Percentiles rank a stretch among this genome's conserved stretches.
phyloP scores from a whole-genome alignment of 2,797 vertebrate species.

The Lemur catta region DNA sequence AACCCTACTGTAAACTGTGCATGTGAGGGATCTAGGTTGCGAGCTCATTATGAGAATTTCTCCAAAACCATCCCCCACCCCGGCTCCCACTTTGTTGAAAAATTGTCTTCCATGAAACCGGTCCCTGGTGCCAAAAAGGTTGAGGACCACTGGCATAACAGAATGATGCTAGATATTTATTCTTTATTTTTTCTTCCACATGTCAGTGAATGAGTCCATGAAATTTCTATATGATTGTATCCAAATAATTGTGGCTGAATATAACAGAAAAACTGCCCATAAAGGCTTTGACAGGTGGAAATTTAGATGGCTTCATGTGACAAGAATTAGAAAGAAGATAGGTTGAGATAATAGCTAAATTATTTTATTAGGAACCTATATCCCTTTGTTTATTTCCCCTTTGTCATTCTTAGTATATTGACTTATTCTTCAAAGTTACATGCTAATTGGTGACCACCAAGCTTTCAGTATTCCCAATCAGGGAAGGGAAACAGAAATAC shows the following conservation, averaged over 20 bases:
- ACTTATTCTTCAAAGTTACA: background rate
- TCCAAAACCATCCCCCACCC: too few species aligned
- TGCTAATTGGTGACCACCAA: background rate
- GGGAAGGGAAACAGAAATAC: background rate
- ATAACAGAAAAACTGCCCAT: background rate
- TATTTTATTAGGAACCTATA: background rate
- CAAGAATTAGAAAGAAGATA: background rate
- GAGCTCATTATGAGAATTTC: too few species aligned
- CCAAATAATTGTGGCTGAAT: background rate
- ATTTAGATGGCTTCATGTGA: background rate
- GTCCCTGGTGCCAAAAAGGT: too few species aligned
- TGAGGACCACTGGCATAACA: too few species aligned
- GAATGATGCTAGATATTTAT: background rate
- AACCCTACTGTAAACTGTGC: too few species aligned
- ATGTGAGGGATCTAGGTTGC: too few species aligned
- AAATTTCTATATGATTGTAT: background rate
- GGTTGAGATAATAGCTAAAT: background rate
- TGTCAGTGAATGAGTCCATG: background rate
- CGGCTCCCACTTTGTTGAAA: too few species aligned
- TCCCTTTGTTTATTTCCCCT: background rate
- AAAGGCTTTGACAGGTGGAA: background rate
- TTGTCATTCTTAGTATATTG: background rate
- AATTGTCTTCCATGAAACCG: too few species aligned
- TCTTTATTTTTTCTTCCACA: background rate
- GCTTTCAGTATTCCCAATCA: background rate